Evolutionary conservation across 2,797 vertebrate species (phyloP), one percentile per base, ranked within the genome.

Genomic region (Hydrophis major): DNA sequence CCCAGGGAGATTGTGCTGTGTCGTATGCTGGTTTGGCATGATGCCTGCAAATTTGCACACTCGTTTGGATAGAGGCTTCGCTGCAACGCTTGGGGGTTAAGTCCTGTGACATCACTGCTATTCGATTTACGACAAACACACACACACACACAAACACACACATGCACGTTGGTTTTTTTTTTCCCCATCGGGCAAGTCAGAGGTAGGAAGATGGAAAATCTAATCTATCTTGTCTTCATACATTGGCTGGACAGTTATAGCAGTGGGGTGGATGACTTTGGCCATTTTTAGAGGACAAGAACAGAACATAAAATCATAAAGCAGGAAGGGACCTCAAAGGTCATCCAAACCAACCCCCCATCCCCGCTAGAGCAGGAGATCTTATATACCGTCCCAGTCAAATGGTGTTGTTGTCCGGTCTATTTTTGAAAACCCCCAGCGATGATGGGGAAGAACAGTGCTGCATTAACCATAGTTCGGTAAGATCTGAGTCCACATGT

Each of bases 231-330:
- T 18, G 22, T n/a, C 14, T 86, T 59, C 4, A 13, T 18, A 25
- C 6, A 10, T 42, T 89, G 6, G 69, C 90, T 2, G 50, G 69
- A 63, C 14, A 93, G 91, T 91, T 94, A 88, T 89, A 42, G 2
- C 3, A 16, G 25, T 55, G 86, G 12, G 13, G 4, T 1, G 87
- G 89, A 91, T 32, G 89, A 55, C 74, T 16, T 93, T 93, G 92
- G 91, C 94, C 93, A 93, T 95, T 96, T 95, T 96, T 88, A 97
- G 95, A 86, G 96, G 96, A 92, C 56, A 95, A 96, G 95, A 95
- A 97, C 94, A 92, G n/a, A 32, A 69, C 13, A 69, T 32, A 69
- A n/a, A 69, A 32, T 16, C 63, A 32, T 69, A 69, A 69, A 69
- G n/a, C n/a, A 0, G 66, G 28, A 69, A 16, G 5, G n/a, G 66